Conservation (phyloP, 1,140 invertebrate genomes). For the Cepaea nemoralis region DNA sequence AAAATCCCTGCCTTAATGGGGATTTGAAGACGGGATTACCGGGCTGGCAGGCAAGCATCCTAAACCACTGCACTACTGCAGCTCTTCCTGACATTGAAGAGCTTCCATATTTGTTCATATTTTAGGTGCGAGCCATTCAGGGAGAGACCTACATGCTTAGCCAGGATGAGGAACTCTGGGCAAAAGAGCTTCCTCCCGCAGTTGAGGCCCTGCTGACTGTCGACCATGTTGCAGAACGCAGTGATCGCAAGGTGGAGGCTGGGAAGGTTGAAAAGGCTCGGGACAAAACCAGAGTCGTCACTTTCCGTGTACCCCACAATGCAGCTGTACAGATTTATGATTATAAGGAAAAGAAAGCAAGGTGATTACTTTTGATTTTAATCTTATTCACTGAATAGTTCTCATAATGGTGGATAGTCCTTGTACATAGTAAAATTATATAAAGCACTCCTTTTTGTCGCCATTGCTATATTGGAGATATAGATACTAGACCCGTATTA, state of each 20-base stretch:
- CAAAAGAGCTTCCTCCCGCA: conserved; percentile 72
- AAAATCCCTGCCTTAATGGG: too few relatives aligned
- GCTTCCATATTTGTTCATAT: not conserved
- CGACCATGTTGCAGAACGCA: conserved; percentile 73
- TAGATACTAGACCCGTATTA: too few relatives aligned
- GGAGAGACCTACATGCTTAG: conserved; percentile 75
- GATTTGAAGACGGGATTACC: too few relatives aligned
- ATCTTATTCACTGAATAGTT: too few relatives aligned
- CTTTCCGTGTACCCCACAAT: conserved; percentile 75
- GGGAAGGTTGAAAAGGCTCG: conserved; percentile 46
- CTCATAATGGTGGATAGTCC: too few relatives aligned
- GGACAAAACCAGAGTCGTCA: conserved; percentile 72
- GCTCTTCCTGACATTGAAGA: too few relatives aligned
- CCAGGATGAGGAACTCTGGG: conserved; percentile 75
- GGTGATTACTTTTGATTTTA: too few relatives aligned
- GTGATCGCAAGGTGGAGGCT: conserved; percentile 46
- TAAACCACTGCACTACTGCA: too few relatives aligned
- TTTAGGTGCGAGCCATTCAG: conserved; percentile 72
- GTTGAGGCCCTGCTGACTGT: conserved; percentile 70
- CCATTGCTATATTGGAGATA: too few relatives aligned
- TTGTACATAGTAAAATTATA: too few relatives aligned
- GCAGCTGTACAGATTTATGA: conserved; percentile 76
- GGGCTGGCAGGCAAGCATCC: too few relatives aligned
- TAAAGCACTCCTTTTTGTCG: too few relatives aligned
- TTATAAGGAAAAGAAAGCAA: conserved; percentile 74